These are phyloP conservation scores for Melinopterus prodromus DNA, from an alignment of 2,888 invertebrate species.

Conservation along the genomic window DNA sequence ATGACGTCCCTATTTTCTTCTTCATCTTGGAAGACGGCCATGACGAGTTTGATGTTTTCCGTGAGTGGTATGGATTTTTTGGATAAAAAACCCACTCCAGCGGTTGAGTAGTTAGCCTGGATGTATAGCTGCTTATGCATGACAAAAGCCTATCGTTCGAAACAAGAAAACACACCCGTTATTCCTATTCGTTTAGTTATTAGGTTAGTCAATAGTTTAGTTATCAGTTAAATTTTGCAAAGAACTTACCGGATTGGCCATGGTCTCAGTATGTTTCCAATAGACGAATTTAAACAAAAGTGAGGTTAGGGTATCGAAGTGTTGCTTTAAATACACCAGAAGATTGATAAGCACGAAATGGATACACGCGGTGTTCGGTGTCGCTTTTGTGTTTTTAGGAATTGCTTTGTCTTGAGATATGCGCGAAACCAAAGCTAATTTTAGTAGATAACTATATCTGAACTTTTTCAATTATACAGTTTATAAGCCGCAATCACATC, in stretches of 20 bases:
- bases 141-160: neutral
- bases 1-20: neutral
- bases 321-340: neutral
- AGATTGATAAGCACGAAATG: neutral
- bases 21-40: neutral
- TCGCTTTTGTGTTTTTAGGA: neutral
- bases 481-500: too few relatives aligned
- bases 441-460: neutral
- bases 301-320: neutral
- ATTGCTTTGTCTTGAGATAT: neutral
- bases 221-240: too few relatives aligned
- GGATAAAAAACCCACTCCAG: neutral
- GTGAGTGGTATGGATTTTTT: conserved; percentile 5
- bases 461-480: neutral
- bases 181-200: neutral
- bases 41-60: neutral
- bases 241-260: neutral
- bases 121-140: neutral
- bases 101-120: neutral
- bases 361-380: neutral
- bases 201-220: neutral
- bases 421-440: neutral
- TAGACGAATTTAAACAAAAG: neutral
- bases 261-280: neutral
- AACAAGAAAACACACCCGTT: too few relatives aligned